A percentile compares a stretch with the other conserved stretches of the same genome.
These are phyloP conservation scores for Chelmon rostratus DNA, from an alignment of 2,797 vertebrate species.

Conservation along the genomic window DNA sequence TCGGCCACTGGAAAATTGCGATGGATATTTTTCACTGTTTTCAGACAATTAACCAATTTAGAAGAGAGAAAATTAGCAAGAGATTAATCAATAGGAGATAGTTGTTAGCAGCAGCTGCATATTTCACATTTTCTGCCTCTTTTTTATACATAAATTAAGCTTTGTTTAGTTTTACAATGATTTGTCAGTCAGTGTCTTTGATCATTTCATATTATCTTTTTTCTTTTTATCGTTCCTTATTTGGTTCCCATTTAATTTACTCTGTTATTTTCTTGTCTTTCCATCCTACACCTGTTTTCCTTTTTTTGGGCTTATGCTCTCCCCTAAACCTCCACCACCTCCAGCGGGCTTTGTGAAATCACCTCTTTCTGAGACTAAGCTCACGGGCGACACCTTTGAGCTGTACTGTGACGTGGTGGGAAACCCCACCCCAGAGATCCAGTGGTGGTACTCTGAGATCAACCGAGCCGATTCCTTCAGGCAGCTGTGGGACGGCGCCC, in stretches of 20 bases:
- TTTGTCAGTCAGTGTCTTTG: slow-evolving; percentile 49
- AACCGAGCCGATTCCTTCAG: slow-evolving; percentile 96
- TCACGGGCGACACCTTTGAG: slow-evolving; percentile 97
- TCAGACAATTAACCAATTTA: not conserved
- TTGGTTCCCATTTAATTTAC: slow-evolving; percentile 47
- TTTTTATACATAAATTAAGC: slow-evolving; percentile 18
- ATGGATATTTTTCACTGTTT: not conserved
- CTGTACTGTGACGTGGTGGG: slow-evolving; percentile 98
- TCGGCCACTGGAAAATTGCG: not conserved
- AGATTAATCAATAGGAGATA: not conserved
- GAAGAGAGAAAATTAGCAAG: too few species aligned
- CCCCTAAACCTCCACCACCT: slow-evolving; percentile 48
- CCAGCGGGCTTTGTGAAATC: slow-evolving; percentile 98
- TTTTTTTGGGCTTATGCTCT: not conserved
- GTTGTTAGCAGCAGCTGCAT: not conserved
- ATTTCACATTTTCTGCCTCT: not conserved
- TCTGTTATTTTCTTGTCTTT: slow-evolving; percentile 44
- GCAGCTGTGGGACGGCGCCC: slow-evolving; percentile 95
- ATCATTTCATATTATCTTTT: slow-evolving; percentile 34
- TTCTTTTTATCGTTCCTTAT: slow-evolving; percentile 28
- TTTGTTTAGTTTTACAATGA: slow-evolving; percentile 27
- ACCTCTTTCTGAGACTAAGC: slow-evolving; percentile 97
- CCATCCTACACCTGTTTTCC: slow-evolving; percentile 34
- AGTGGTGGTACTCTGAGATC: slow-evolving; percentile 99
- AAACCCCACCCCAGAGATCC: slow-evolving; percentile 96